These are phyloP conservation scores for Sarcophaga bullata DNA, from an alignment of 1,140 invertebrate species.

Conservation along the genomic window DNA sequence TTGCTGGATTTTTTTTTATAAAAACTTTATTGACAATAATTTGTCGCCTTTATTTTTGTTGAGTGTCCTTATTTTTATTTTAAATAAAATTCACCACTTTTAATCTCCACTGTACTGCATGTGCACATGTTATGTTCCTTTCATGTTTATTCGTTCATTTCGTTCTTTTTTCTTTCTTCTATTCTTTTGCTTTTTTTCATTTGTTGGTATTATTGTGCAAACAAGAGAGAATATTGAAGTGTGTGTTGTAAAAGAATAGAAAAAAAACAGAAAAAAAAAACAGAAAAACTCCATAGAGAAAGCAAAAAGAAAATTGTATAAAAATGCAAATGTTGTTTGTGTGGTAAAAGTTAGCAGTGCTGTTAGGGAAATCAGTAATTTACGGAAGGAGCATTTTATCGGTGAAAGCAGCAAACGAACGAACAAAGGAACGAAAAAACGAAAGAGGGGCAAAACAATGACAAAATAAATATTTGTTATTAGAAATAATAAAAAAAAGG, in stretches of 20 bases:
- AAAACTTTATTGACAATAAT: too few species aligned
- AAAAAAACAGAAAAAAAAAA: background rate
- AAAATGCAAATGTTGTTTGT: conserved; percentile 23
- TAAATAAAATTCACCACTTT: too few species aligned
- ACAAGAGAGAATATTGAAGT: too few species aligned
- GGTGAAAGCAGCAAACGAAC: background rate
- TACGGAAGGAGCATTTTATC: conserved; percentile 5
- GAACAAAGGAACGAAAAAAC: too few species aligned
- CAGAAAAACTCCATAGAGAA: too few species aligned
- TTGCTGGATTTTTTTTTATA: too few species aligned
- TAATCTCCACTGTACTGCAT: background rate
- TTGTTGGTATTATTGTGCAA: too few species aligned
- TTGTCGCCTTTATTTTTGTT: too few species aligned
- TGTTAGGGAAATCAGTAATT: conserved; percentile 23
- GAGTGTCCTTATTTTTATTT: too few species aligned
- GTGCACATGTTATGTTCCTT: background rate
- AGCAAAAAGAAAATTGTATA: background rate
- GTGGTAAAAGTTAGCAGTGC: background rate
- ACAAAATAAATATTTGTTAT: conserved; percentile 13
- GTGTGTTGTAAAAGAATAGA: background rate
- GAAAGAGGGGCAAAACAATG: too few species aligned
- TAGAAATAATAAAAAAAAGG: conserved; percentile 17
- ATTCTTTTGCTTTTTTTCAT: background rate
- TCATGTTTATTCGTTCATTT: too few species aligned
- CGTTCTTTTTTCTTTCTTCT: background rate